These are phyloP conservation scores for Eupithecia pulchellata DNA, from an alignment of 2,888 invertebrate genomes.

Conservation along the genomic window DNA sequence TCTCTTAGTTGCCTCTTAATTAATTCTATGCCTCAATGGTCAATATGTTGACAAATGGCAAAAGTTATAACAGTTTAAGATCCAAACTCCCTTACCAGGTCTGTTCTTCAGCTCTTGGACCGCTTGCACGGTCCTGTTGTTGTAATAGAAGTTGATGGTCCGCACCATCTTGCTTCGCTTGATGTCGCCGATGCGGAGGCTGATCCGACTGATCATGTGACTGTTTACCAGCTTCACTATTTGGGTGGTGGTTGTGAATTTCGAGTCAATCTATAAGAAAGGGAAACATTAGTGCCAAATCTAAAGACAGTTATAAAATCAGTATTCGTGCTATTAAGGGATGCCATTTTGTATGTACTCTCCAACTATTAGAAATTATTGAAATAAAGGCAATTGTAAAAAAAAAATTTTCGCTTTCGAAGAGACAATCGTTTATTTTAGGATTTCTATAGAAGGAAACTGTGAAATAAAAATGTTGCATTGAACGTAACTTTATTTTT, in stretches of 20 bases:
- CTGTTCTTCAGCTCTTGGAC: constrained; percentile 99
- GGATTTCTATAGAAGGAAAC: too few species aligned
- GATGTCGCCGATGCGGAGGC: constrained; percentile 96
- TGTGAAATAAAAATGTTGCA: background rate
- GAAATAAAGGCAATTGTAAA: background rate
- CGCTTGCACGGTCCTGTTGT: constrained; percentile 97
- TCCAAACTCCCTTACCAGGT: constrained; percentile 82
- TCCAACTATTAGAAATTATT: background rate
- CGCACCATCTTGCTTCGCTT: constrained; percentile 99
- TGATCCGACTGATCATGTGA: constrained; percentile 97
- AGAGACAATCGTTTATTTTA: too few species aligned
- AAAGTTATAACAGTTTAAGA: constrained; percentile 7
- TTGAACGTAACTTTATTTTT: background rate
- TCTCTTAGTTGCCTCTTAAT: too few species aligned
- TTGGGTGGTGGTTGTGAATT: constrained; percentile 99
- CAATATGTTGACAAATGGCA: background rate
- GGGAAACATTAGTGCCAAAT: background rate
- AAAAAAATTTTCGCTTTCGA: too few species aligned
- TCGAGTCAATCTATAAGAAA: constrained; percentile 91
- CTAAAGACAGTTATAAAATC: background rate
- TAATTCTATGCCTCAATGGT: too few species aligned
- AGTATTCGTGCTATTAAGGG: background rate
- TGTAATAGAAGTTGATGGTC: constrained; percentile 98
- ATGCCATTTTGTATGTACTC: background rate
- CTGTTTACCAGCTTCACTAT: constrained; percentile 98